These are phyloP conservation scores for Hypanus sabinus DNA, from an alignment of 2,113 vertebrate genomes.

Conservation along the genomic window DNA sequence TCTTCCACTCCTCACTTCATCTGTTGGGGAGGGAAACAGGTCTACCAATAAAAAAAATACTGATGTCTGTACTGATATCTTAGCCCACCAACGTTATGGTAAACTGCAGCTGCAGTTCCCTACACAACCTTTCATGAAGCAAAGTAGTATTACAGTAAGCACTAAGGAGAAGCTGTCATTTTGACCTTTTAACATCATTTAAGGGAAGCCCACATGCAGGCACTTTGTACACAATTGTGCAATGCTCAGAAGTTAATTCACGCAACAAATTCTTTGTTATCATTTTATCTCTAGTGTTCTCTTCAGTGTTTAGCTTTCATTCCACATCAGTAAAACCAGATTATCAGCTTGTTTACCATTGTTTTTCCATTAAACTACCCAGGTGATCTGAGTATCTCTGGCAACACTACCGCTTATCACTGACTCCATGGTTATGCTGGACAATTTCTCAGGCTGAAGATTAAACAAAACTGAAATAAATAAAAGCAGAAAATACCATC, in stretches of 20 bases:
- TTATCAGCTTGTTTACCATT: no score
- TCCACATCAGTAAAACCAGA: no score
- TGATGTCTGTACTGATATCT: not conserved
- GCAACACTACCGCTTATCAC: no score
- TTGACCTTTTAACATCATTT: not conserved
- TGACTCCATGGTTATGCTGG: no score
- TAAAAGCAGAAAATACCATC: no score
- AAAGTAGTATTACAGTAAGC: not conserved
- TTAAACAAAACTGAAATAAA: no score
- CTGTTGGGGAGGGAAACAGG: not conserved
- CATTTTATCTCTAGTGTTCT: no score
- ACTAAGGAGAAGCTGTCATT: not conserved
- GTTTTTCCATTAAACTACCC: no score
- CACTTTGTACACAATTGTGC: no score
- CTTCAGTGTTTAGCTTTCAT: no score
- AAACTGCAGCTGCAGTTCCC: not conserved
- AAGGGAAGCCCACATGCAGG: conserved; percentile 9
- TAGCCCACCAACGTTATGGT: not conserved
- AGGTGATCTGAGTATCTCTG: no score
- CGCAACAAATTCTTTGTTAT: conserved; percentile 8
- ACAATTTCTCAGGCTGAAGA: no score
- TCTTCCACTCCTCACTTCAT: not conserved
- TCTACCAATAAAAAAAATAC: not conserved
- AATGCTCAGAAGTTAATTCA: conserved; percentile 5
- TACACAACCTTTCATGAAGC: not conserved